Conservation (phyloP, 2,888 invertebrate genomes). For the Hylaea fasciaria region DNA sequence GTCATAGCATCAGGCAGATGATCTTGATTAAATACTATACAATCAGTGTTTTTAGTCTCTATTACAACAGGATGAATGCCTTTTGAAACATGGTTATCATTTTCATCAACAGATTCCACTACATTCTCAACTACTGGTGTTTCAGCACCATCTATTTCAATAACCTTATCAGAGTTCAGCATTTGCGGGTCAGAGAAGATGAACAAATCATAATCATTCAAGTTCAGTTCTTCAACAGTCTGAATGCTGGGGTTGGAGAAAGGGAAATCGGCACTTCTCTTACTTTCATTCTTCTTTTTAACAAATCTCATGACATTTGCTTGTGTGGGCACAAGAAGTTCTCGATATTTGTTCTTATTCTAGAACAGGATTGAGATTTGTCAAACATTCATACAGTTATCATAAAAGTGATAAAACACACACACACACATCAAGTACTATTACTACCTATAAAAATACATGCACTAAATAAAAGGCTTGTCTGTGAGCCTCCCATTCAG, state of each 20-base stretch:
- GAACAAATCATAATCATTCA: slow-evolving; percentile 41
- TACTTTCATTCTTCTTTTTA: slow-evolving; percentile 38
- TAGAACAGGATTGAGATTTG: slow-evolving; percentile 58
- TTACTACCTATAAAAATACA: not conserved
- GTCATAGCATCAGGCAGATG: not conserved
- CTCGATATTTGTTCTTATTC: slow-evolving; percentile 68
- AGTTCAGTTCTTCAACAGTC: slow-evolving; percentile 36
- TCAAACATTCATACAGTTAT: slow-evolving; percentile 16
- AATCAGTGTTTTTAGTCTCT: not conserved
- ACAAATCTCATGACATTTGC: slow-evolving; percentile 52
- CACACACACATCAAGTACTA: not conserved
- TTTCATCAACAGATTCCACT: not conserved
- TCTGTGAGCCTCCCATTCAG: too few species aligned
- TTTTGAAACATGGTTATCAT: not conserved
- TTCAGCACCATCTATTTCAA: slow-evolving; percentile 7
- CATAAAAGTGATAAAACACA: not conserved
- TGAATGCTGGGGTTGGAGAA: slow-evolving; percentile 49
- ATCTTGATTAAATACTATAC: not conserved
- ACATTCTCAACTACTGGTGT: not conserved
- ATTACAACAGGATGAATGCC: not conserved
- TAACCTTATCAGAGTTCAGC: slow-evolving; percentile 3
- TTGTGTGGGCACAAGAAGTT: slow-evolving; percentile 54
- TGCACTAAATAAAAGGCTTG: too few species aligned
- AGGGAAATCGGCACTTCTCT: slow-evolving; percentile 6
- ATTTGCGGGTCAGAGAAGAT: slow-evolving; percentile 46